phyloP scores from a whole-genome alignment of 2,113 vertebrate species.

The Pelusios castaneus region DNA sequence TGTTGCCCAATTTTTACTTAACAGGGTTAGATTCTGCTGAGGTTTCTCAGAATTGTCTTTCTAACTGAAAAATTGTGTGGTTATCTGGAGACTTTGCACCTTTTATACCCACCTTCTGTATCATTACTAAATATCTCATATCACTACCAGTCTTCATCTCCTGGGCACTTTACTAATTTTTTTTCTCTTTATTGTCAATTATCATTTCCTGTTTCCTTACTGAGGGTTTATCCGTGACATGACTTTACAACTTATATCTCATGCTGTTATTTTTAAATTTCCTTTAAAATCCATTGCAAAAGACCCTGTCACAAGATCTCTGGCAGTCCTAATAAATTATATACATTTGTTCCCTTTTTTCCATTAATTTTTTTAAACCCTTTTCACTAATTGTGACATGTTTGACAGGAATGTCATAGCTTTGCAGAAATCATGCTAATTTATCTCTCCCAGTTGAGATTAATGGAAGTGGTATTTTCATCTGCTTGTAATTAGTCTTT shows the following conservation, averaged over 20 bases:
- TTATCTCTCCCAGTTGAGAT: neutral
- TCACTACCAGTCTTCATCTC: neutral
- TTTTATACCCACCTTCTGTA: neutral
- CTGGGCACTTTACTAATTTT: neutral
- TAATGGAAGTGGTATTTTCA: neutral
- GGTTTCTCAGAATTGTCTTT: neutral
- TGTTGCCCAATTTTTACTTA: neutral
- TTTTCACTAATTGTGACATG: neutral
- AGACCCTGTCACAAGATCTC: neutral
- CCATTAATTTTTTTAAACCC: accelerated
- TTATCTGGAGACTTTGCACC: neutral
- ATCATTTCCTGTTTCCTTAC: neutral
- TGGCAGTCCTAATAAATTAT: neutral
- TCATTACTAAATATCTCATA: neutral
- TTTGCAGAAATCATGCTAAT: neutral
- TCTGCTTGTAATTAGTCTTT: neutral
- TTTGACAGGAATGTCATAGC: neutral
- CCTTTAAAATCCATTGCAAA: neutral
- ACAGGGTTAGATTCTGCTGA: neutral
- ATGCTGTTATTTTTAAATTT: neutral
- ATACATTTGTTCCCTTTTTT: accelerated
- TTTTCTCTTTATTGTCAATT: neutral
- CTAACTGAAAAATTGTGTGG: neutral
- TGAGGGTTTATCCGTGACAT: neutral
- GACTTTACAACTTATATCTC: neutral